Evolutionary conservation across 2,113 vertebrate genomes (phyloP).

Genomic region (Odobenus rosmarus): DNA sequence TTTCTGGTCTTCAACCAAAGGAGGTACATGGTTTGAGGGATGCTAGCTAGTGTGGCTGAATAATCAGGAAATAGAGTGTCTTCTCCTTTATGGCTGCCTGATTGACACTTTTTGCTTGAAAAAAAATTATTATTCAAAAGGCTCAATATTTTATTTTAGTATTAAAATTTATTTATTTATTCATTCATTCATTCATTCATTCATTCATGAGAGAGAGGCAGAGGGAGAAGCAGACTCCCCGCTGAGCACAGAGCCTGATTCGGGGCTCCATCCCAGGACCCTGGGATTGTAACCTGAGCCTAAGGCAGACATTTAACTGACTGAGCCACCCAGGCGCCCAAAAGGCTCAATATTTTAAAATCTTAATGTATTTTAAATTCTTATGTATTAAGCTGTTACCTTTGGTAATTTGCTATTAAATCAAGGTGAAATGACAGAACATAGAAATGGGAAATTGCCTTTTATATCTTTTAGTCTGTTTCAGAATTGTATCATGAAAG

Average conservation of each 20-base stretch:
- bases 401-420: neutral
- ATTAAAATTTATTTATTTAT: no score
- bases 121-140: neutral
- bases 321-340: no score
- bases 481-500: neutral
- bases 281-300: no score
- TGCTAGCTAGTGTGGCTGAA: neutral
- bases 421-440: constrained; percentile 7
- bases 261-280: no score
- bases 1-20: neutral
- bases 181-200: no score
- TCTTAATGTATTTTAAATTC: neutral
- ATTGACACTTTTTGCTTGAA: neutral
- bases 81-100: neutral
- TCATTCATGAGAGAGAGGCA: no score
- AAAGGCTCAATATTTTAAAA: constrained; percentile 23
- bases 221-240: no score
- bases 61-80: neutral
- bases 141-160: no score
- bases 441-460: constrained; percentile 29
- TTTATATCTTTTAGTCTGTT: constrained; percentile 3
- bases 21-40: neutral
- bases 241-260: no score
- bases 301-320: no score
- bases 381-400: neutral